Conservation (phyloP, 2,888 invertebrate genomes). For the Temnothorax rugatulus region DNA sequence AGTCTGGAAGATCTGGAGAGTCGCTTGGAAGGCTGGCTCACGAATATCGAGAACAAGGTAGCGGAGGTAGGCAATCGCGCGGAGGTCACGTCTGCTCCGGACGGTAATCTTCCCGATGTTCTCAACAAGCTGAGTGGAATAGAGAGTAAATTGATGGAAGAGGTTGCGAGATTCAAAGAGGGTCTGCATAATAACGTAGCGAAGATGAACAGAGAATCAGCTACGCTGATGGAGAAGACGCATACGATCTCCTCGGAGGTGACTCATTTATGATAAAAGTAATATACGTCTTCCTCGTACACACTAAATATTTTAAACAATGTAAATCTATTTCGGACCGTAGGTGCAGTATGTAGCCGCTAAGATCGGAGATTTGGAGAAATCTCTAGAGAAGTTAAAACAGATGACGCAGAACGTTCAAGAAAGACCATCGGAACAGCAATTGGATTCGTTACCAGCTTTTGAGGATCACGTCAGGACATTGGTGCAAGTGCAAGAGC, state of each 20-base stretch:
- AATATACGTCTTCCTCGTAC: neutral
- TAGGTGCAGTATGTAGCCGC: constrained; percentile 77
- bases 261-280: neutral
- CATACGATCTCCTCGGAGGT: constrained; percentile 44
- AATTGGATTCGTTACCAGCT: constrained; percentile 38
- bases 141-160: constrained; percentile 73
- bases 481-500: constrained; percentile 77
- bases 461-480: constrained; percentile 77
- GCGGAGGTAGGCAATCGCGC: constrained; percentile 82
- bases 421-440: constrained; percentile 62
- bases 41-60: constrained; percentile 85
- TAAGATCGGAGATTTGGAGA: constrained; percentile 75
- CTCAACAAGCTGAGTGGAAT: constrained; percentile 76
- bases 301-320: neutral
- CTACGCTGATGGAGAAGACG: constrained; percentile 26
- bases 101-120: constrained; percentile 72
- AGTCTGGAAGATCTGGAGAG: constrained; percentile 87
- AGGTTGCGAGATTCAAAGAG: constrained; percentile 76
- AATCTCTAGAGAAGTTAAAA: constrained; percentile 74
- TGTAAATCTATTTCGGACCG: neutral
- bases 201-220: constrained; percentile 24
- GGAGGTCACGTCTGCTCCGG: constrained; percentile 58
- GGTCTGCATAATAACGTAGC: constrained; percentile 68
- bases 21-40: constrained; percentile 86
- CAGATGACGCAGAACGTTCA: constrained; percentile 70